Conservation (phyloP, 2,888 invertebrate genomes). For the Cephus nigrinus region DNA sequence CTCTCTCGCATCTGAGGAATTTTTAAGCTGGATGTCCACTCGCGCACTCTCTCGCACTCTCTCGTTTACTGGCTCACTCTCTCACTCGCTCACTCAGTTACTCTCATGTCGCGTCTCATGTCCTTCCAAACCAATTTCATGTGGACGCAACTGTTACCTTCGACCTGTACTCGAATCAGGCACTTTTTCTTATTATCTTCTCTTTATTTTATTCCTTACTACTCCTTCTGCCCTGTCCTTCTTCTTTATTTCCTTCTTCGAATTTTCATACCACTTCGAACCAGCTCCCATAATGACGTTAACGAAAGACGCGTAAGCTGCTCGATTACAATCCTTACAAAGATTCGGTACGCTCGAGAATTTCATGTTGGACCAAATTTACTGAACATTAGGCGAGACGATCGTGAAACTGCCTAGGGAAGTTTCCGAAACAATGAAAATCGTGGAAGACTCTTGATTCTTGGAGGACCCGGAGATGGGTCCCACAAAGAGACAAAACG, state of each 20-base stretch:
- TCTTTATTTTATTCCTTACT: slow-evolving; percentile 6
- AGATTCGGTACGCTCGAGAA: too few relatives aligned
- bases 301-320: too few relatives aligned
- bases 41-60: background rate
- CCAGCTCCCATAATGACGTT: too few relatives aligned
- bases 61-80: background rate
- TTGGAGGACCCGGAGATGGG: too few relatives aligned
- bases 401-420: too few relatives aligned
- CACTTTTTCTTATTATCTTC: slow-evolving; percentile 19
- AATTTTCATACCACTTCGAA: background rate
- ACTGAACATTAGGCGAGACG: too few relatives aligned
- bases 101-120: slow-evolving; percentile 43
- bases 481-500: too few relatives aligned
- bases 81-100: too few relatives aligned
- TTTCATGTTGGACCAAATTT: too few relatives aligned
- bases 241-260: background rate
- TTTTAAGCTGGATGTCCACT: slow-evolving; percentile 44
- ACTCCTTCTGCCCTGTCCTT: background rate
- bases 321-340: too few relatives aligned
- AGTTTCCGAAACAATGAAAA: too few relatives aligned
- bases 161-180: slow-evolving; percentile 48
- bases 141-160: slow-evolving; percentile 53
- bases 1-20: slow-evolving; percentile 35
- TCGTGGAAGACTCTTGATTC: too few relatives aligned
- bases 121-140: slow-evolving; percentile 63